Evolutionary conservation across 2,797 vertebrate genomes (phyloP).

Genomic region (Anguilla megastoma): DNA sequence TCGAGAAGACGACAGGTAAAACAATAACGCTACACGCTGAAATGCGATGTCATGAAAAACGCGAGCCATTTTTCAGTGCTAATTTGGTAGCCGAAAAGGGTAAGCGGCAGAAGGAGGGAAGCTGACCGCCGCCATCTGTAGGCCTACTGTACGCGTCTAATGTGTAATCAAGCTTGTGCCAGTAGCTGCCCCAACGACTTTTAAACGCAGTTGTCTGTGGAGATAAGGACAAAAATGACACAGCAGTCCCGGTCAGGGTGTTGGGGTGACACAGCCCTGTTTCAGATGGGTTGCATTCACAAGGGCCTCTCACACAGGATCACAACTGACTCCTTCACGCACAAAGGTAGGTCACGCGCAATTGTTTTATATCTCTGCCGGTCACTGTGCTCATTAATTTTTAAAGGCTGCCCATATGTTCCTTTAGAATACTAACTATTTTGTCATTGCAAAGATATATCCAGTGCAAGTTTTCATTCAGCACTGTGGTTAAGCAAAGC

Average conservation of each 20-base stretch:
- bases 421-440: not conserved
- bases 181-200: constrained; percentile 28
- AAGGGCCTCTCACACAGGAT: not conserved
- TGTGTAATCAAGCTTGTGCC: constrained; percentile 30
- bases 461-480: not conserved
- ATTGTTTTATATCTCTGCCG: not conserved
- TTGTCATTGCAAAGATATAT: not conserved
- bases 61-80: not conserved
- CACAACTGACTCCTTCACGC: not conserved
- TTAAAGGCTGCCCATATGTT: not conserved
- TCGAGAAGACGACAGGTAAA: not conserved
- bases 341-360: not conserved
- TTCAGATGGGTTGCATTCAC: not conserved
- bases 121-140: not conserved
- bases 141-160: not conserved
- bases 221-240: constrained; percentile 49
- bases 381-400: not conserved
- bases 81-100: not conserved
- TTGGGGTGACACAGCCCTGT: not conserved
- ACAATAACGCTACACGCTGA: not conserved
- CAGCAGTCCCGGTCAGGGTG: constrained; percentile 21
- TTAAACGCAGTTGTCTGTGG: constrained; percentile 11
- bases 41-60: constrained; percentile 2
- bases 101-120: not conserved
- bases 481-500: not conserved